Evolutionary conservation across 2,888 invertebrate genomes (phyloP), one percentile per base, ranked within the genome.

Genomic region (Platerodrilus igneus): DNA sequence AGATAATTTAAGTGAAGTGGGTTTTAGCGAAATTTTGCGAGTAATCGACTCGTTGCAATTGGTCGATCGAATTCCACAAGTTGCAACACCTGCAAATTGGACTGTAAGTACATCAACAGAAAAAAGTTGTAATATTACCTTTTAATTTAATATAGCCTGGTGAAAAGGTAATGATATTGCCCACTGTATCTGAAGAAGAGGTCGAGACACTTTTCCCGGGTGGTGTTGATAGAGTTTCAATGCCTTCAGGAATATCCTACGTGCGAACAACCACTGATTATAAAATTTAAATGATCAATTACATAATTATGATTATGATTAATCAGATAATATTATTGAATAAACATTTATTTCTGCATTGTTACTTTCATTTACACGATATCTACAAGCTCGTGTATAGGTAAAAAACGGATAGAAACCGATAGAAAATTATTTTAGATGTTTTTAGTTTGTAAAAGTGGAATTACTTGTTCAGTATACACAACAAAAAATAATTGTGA

Each of bases 41-140:
- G 83, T 83, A 14, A 76, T 91, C 46, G 90, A 91, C 63, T 88
- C 89, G 0, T 72, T 91, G 25, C 88, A 89, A 66, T 69, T 92
- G 48, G 83, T 83, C 1, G 80, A 81, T 49, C 73, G 70, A 39
- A 68, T 76, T 37, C 81, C 83, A 52, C 72, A 83, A 48, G 53
- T 65, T 34, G 66, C 62, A 2, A 66, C 66, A 4, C 66, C 66
- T 10, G 64, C 63, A 4, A 63, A 64, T 43, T 64, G 64, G 64
- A 47, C 43, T 38, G 63, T 63, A 56, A 50, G 57, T 50, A 29
- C n/a, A 14, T 38, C 28, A n/a, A n/a, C n/a, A n/a, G n/a, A n/a
- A n/a, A n/a, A n/a, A n/a, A n/a, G n/a, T n/a, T n/a, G n/a, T n/a
- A n/a, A 9, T 23, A 23, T 8, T 23, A 23, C 9, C 9, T 23